Percentiles rank a stretch among this genome's conserved stretches.
phyloP scores from a whole-genome alignment of 2,113 vertebrate genomes.

The Ramphastos sulfuratus region DNA sequence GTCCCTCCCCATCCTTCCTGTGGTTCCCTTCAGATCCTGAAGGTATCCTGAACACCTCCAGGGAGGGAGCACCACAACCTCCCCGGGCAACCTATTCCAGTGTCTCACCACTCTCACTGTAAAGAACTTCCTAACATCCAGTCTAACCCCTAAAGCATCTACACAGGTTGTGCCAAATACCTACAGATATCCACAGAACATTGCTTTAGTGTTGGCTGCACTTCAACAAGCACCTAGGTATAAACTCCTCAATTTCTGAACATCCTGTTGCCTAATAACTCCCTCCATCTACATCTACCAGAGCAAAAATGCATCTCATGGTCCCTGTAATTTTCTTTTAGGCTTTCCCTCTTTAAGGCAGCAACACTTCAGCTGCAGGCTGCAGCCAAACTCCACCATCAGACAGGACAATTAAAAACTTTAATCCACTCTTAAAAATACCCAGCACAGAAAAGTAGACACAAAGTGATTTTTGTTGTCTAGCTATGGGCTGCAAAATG shows the following conservation, averaged over 20 bases:
- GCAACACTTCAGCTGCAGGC: slow-evolving; percentile 30
- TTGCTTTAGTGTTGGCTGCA: background rate
- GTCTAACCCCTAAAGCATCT: background rate
- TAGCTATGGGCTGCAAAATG: slow-evolving; percentile 64
- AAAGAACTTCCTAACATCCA: no score
- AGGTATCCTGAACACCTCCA: no score
- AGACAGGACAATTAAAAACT: slow-evolving; percentile 22
- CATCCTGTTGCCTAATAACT: background rate
- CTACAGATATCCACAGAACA: background rate
- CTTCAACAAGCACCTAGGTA: background rate
- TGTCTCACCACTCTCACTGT: no score
- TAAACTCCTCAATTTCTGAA: background rate
- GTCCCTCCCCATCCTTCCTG: no score
- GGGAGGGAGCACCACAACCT: no score
- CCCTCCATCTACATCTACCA: background rate
- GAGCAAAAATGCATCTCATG: background rate
- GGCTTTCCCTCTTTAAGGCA: slow-evolving; percentile 56
- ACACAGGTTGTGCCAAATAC: background rate
- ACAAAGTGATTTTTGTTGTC: slow-evolving; percentile 20
- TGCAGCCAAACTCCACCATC: background rate
- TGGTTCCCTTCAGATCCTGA: no score
- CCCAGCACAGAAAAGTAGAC: slow-evolving; percentile 44
- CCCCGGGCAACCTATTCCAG: no score
- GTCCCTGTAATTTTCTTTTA: background rate
- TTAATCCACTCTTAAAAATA: slow-evolving; percentile 65